Evolutionary conservation across 2,888 invertebrate genomes (phyloP).

Genomic region (Capitulum mitella): DNA sequence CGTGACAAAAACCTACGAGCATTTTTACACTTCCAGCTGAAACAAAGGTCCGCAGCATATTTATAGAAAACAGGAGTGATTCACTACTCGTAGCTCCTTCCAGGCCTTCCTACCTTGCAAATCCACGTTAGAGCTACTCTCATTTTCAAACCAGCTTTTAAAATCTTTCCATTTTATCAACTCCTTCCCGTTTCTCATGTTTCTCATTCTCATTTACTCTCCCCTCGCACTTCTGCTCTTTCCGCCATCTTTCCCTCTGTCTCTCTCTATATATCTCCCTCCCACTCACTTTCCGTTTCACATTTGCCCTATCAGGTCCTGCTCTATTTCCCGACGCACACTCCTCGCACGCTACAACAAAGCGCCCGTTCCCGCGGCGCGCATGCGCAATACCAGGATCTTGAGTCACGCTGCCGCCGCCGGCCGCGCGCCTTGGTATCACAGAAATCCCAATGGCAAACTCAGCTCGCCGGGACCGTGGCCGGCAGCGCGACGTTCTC

Average conservation of each 20-base stretch:
- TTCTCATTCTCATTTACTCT: background rate
- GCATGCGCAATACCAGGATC: slow-evolving; percentile 1
- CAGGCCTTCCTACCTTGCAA: no score
- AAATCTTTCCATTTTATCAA: no score
- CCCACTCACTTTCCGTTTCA: background rate
- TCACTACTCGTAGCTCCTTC: no score
- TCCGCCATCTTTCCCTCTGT: background rate
- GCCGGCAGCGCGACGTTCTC: background rate
- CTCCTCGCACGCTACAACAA: background rate
- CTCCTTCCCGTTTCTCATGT: no score
- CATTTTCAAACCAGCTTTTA: no score
- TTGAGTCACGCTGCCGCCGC: background rate
- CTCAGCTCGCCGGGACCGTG: background rate
- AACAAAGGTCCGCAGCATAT: background rate
- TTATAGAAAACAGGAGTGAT: no score
- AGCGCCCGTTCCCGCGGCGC: background rate
- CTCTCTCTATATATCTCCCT: slow-evolving; percentile 18
- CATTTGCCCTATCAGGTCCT: background rate
- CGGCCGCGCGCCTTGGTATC: background rate
- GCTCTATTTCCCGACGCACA: background rate
- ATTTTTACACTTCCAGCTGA: background rate
- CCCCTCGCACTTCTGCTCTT: background rate
- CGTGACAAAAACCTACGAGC: background rate
- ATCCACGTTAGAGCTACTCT: no score
- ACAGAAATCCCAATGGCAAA: background rate